Evolutionary conservation across 2,113 vertebrate species (phyloP), one percentile per base, ranked within the genome.

Genomic region (Gymnarchus niloticus): DNA sequence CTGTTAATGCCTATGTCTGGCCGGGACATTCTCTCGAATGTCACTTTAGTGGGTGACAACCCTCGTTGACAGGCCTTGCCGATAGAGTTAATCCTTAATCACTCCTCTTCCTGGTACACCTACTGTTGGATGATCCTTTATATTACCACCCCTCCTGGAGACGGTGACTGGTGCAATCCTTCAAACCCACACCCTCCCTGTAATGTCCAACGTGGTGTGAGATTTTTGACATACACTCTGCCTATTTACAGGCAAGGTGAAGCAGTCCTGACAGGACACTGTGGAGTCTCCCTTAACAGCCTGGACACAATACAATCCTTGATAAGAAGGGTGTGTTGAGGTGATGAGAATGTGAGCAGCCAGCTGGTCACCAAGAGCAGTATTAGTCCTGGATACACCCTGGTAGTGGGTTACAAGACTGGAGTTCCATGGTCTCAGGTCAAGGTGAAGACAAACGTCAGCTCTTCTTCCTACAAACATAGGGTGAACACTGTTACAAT

Each of bases 1-100:
- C 94, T 94, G 93, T 99, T 98, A 88, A 98, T 95, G 12, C 94
- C 95, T 91, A 95, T 94, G 0, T 91, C 90, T 85, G 88, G 73
- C 78, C 92, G 90, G 57, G 93, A 94, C 94, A 96, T 93, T n/a
- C n/a, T 51, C 17, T 23, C 25, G 10, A 6, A 21, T 3, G 41
- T 48, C 46, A 49, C 80, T 81, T 9, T 25, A 48, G 76, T 9
- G 23, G 44, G 76, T 46, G 37, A 9, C 8, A 48, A 78, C 76
- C 76, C 41, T n/a, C 37, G 21, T 19, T 23, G 44, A 78, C 44
- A 46, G 41, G 76, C 44, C 76, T n/a, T 21, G 46, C 37, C 2
- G 28, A n/a, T 19, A 77, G 73, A 77, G 73, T 41, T 46, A 77
- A 37, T 77, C 37, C 44, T 77, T 37, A n/a, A 44, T 46, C 76